Base-by-base conservation (phyloP, 2,113 vertebrate species). In the Pithys albifrons region DNA sequence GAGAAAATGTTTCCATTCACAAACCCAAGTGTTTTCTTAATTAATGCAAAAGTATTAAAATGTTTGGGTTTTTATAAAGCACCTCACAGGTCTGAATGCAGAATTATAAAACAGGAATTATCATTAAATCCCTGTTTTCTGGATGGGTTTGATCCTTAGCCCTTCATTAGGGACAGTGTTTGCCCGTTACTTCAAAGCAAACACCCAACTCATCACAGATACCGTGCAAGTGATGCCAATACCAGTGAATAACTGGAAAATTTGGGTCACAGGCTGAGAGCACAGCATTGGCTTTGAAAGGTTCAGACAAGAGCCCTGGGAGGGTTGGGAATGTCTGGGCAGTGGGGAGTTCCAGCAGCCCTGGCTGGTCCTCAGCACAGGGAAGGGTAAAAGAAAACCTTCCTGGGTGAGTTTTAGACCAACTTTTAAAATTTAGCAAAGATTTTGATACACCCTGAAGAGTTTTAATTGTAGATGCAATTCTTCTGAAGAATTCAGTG, bases 251-350 rank as follows among this genome's bases (percentile, higher is more conserved):
- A 86, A 54, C 33, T 65, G 52, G 52, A 51, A 88, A 65, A 25
- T 37, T 0, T 5, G 51, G 10, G 27, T 74, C 15, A 1, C 27
- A 54, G 89, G 1, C 37, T 43, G n/a, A 23, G 78, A 37, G 55
- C 49, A 2, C 1, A 2, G 46, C 0, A 0, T 12, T 52, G 2
- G 19, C 64, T 76, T 39, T 39, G 83, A 54, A 12, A 1, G 7
- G 24, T 11, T 46, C 17, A 19, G 49, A 43, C 57, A 45, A 28
- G 48, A 92, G 57, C 64, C 75, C 39, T 0, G 2, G 12, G 49
- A 51, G 37, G 28, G 15, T 33, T 4, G 13, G 72, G 33, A 62
- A 18, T 7, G 6, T 39, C 27, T 3, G 0, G 51, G 6, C 11
- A 7, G 29, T 17, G 58, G 79, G 58, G 64, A 10, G 12, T 85